These are phyloP conservation scores for Harpalus rufipes DNA, from an alignment of 2,888 invertebrate species.

Conservation along the genomic window DNA sequence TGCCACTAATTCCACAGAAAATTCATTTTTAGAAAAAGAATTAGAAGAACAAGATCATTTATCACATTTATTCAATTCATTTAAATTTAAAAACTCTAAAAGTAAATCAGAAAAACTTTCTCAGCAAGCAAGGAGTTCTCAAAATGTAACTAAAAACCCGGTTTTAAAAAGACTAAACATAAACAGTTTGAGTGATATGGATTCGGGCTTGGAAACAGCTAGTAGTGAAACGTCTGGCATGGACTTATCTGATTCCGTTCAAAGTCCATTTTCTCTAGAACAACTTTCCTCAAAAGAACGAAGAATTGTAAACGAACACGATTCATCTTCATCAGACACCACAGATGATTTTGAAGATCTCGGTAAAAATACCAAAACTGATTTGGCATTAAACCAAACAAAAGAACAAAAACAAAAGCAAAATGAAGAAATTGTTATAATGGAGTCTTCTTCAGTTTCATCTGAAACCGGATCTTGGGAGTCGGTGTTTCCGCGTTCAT, in stretches of 20 bases:
- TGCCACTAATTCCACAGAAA: constrained; percentile 75
- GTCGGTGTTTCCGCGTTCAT: constrained; percentile 79
- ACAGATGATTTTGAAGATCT: constrained; percentile 56
- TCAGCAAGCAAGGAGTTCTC: constrained; percentile 75
- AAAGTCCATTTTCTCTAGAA: constrained; percentile 48
- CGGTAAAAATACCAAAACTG: constrained; percentile 51
- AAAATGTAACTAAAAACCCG: constrained; percentile 76
- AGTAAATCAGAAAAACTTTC: constrained; percentile 73
- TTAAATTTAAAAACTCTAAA: constrained; percentile 75
- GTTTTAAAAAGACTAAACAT: constrained; percentile 59
- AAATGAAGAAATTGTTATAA: constrained; percentile 82
- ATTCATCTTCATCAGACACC: constrained; percentile 57
- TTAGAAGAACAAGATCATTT: constrained; percentile 79
- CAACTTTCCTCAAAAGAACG: constrained; percentile 58
- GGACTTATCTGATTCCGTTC: constrained; percentile 74
- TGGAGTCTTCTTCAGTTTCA: constrained; percentile 82
- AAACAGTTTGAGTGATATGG: constrained; percentile 77
- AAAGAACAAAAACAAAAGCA: constrained; percentile 82
- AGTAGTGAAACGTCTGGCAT: constrained; percentile 78
- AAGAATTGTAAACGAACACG: constrained; percentile 57
- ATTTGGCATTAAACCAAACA: constrained; percentile 68
- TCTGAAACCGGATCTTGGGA: constrained; percentile 85
- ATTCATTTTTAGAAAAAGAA: constrained; percentile 78
- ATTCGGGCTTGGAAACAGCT: constrained; percentile 78
- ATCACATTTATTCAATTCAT: constrained; percentile 78